Base-by-base conservation (phyloP, 2,888 invertebrate species). In the Melanostoma mellinum region DNA sequence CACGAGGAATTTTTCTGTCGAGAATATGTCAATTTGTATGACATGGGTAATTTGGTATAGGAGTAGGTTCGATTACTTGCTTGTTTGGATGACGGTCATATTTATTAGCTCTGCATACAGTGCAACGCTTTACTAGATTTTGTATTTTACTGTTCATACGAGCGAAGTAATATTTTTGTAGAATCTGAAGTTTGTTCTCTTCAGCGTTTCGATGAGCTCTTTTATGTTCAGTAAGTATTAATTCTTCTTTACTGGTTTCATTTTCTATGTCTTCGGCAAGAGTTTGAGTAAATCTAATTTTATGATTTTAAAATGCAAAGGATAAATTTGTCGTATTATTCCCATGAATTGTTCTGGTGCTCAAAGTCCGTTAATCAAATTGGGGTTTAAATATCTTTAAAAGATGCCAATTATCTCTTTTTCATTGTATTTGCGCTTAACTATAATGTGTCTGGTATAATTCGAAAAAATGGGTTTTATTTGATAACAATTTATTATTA, bases 241-340 rank as follows among this genome's bases (percentile, higher is more conserved):
- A 20, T 42, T 58, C 10, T 58, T 32, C 60, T 32, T 60, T 42
- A 10, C 42, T 42, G 5, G 42, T 44, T 60, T 40, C 32, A 2
- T 42, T 42, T 5, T 30, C 6, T 6, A 42, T 2, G 4, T 60
- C 60, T n/a, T 44, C 6, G n/a, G 32, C 44, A 3, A 44, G 5
- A 3, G 42, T 9, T 40, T 56, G 40, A 30, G 56, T 60, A 20
- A 9, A 60, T 35, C 46, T 44, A 46, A 65, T 35, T 50, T 65
- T 38, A 9, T 38, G 20, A 20, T 48, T 50, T 4, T 10, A 48
- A 61, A 46, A 20, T 46, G 48, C 8, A n/a, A 4, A 6, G 61
- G 61, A 48, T 46, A 61, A 48, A 61, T 61, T 8, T 61, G 35
- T 36, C 46, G 61, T n/a, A 61, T 61, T 8, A n/a, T 6, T 20